A percentile compares a stretch with the other conserved stretches of the same genome.
phyloP scores from a whole-genome alignment of 2,113 vertebrate genomes.

The Amia ocellicauda region DNA sequence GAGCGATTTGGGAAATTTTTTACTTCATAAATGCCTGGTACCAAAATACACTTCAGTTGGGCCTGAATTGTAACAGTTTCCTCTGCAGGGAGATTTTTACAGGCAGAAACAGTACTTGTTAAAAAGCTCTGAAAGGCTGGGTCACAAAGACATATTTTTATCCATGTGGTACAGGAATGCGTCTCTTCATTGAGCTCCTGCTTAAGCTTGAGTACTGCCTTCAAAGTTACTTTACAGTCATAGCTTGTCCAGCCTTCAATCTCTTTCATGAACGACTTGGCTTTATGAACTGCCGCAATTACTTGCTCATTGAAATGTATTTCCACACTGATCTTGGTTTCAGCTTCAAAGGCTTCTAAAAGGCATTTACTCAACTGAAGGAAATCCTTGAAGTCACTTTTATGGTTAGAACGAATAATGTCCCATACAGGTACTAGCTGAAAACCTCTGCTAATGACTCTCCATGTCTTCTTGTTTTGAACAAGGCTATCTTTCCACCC shows the following conservation, averaged over 20 bases:
- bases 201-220: conserved; percentile 30
- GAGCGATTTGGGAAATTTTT: conserved; percentile 40
- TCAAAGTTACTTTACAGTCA: conserved; percentile 22
- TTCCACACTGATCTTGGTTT: rapidly evolving
- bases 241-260: conserved; percentile 39
- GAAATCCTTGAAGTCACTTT: conserved; percentile 37
- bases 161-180: conserved; percentile 36
- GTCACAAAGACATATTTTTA: conserved; percentile 42
- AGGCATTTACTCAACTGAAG: conserved; percentile 11
- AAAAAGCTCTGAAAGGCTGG: conserved; percentile 46
- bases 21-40: conserved; percentile 41
- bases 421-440: conserved; percentile 55
- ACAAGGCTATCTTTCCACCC: conserved; percentile 46
- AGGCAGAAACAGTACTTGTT: not conserved
- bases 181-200: conserved; percentile 26
- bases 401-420: conserved; percentile 41
- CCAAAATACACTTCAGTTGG: conserved; percentile 36
- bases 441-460: conserved; percentile 44
- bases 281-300: conserved; percentile 35
- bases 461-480: conserved; percentile 48
- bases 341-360: not conserved
- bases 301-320: not conserved
- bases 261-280: conserved; percentile 20
- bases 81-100: too few relatives aligned
- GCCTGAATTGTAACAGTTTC: conserved; percentile 27